Base-by-base conservation (phyloP, 1,140 invertebrate species). In the Leptinotarsa lineolata region DNA sequence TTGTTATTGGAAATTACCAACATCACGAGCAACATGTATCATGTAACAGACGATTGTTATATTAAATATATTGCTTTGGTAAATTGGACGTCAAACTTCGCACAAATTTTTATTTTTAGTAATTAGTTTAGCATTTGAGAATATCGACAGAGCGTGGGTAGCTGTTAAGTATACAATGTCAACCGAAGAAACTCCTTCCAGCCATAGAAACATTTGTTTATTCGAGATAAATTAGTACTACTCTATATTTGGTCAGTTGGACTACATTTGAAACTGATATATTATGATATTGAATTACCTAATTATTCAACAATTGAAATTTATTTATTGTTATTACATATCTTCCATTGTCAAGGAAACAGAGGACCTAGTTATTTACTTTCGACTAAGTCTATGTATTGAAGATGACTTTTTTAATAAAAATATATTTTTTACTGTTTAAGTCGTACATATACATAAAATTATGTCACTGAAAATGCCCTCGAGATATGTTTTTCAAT, bases 11-110 rank as follows among this genome's bases (percentile, higher is more conserved):
- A 63, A 63, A 63, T 68, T 45, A 68, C 66, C 30, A 54, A 54
- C 48, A 68, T 68, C 66, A 68, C 66, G 66, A 68, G n/a, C 66
- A 45, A 68, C 45, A 68, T 46, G 39, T 45, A 46, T 44, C 66
- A 68, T 20, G 44, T 3, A 21, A 45, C 21, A 44, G 30, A 18
- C n/a, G 30, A 24, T 30, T 61, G 48, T 54, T 54, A 54, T 54
- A 24, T 65, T 77, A 73, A 73, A 77, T 77, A 68, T 74, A 77
- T 77, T 66, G 71, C 73, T 75, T 72, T 66, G 71, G 76, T 64
- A 77, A 77, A 77, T 77, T 75, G 74, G 54, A 75, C 71, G 74
- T 75, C 74, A 77, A 77, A 72, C 71, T 54, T 18, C 6, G 16
- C 48, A 16, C 48, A 54, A 4, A 69, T 67, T 75, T 72, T 75